phyloP scores from a whole-genome alignment of 1,140 invertebrate genomes.

The Hyphantria cunea region DNA sequence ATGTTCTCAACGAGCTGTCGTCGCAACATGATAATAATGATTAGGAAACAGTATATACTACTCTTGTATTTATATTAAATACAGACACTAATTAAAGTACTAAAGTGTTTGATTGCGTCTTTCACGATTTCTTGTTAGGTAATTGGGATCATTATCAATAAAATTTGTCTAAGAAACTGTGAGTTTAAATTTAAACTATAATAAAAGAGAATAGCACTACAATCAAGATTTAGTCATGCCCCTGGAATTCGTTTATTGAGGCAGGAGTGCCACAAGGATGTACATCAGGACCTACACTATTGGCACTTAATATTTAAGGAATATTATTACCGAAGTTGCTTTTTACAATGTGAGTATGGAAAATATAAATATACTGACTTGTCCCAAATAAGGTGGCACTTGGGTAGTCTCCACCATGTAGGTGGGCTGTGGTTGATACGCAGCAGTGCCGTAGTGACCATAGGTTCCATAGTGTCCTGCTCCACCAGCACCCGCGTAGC shows the following conservation, averaged over 20 bases:
- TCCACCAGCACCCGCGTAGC: slow-evolving; percentile 55
- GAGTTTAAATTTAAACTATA: too few relatives aligned
- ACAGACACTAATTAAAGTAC: neutral
- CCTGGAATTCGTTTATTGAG: too few relatives aligned
- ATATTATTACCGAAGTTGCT: too few relatives aligned
- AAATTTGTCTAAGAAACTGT: too few relatives aligned
- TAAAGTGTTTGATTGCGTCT: neutral
- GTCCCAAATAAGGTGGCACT: slow-evolving; percentile 75
- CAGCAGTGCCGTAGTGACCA: slow-evolving; percentile 73
- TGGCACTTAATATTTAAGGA: too few relatives aligned
- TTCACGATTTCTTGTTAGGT: neutral
- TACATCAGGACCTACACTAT: neutral
- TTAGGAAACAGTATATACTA: neutral
- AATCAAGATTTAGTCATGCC: too few relatives aligned
- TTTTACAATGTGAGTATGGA: too few relatives aligned
- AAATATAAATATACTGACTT: slow-evolving; percentile 46
- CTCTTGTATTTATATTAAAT: neutral
- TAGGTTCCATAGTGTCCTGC: slow-evolving; percentile 75
- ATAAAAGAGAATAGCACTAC: too few relatives aligned
- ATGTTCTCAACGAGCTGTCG: too few relatives aligned
- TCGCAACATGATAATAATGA: neutral
- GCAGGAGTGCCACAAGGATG: neutral
- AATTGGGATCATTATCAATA: too few relatives aligned
- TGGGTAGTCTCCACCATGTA: slow-evolving; percentile 74
- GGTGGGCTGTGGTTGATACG: slow-evolving; percentile 70